phyloP scores from a whole-genome alignment of 2,797 vertebrate genomes.

The Onychomys torridus region DNA sequence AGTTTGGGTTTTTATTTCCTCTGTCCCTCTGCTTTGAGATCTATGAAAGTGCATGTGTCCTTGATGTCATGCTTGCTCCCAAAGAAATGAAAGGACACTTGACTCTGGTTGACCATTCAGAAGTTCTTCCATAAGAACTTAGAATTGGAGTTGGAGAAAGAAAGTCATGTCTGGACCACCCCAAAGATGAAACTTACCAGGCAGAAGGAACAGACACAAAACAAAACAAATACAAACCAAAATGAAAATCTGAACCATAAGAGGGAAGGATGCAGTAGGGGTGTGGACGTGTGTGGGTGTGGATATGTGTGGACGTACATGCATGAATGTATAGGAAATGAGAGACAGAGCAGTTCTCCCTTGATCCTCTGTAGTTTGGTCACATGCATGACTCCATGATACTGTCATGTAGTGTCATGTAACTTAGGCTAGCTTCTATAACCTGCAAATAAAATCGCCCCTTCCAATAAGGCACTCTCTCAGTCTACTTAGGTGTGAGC shows the following conservation, averaged over 20 bases:
- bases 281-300: too few species aligned
- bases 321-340: background rate
- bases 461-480: background rate
- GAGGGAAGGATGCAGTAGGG: background rate
- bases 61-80: background rate
- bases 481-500: background rate
- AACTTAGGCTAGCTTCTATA: background rate
- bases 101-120: background rate
- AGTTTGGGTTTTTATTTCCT: background rate
- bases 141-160: background rate
- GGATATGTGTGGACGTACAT: background rate
- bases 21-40: background rate
- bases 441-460: background rate
- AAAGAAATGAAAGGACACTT: background rate
- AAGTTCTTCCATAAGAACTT: conserved; percentile 17
- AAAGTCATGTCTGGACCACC: background rate
- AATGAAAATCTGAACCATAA: background rate
- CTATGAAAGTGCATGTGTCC: background rate
- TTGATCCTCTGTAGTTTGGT: background rate
- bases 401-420: background rate
- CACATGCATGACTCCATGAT: background rate
- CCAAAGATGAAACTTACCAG: background rate
- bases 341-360: background rate
- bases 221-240: background rate
- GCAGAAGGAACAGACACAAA: background rate